Conservation (phyloP, 2,888 invertebrate genomes). For the Periphyllus acericola region DNA sequence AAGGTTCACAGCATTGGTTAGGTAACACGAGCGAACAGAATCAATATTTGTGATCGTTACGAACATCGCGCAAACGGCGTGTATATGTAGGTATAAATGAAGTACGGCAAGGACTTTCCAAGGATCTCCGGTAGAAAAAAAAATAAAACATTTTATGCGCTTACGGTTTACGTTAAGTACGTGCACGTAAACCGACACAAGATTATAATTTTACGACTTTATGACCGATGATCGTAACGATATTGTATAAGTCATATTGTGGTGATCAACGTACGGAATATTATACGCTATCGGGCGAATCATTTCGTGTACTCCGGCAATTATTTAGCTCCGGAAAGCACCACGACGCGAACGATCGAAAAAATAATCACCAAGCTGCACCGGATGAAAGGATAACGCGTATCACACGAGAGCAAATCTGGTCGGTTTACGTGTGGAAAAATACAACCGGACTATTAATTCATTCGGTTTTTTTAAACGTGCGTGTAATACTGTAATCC, state of each 20-base stretch:
- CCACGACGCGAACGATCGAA: no score
- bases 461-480: conserved; percentile 27
- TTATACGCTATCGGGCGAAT: no score
- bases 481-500: conserved; percentile 17
- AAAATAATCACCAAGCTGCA: no score
- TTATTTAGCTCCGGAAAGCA: no score
- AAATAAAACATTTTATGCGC: background rate
- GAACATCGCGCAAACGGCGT: no score
- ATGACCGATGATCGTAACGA: background rate
- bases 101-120: conserved; percentile 10
- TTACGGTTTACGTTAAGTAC: background rate
- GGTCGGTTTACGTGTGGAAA: background rate
- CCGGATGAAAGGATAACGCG: no score
- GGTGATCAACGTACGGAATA: background rate
- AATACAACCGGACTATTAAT: background rate
- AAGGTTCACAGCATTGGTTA: no score
- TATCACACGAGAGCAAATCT: background rate
- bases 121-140: conserved; percentile 9
- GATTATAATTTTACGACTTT: background rate
- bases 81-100: no score
- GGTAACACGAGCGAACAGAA: no score
- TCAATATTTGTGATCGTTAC: no score
- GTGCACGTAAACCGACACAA: background rate
- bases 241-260: no score
- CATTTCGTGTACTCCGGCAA: no score